Evolutionary conservation across 92 coral and sea anemone species (phyloP).

Genomic region (Bergia sp.): DNA sequence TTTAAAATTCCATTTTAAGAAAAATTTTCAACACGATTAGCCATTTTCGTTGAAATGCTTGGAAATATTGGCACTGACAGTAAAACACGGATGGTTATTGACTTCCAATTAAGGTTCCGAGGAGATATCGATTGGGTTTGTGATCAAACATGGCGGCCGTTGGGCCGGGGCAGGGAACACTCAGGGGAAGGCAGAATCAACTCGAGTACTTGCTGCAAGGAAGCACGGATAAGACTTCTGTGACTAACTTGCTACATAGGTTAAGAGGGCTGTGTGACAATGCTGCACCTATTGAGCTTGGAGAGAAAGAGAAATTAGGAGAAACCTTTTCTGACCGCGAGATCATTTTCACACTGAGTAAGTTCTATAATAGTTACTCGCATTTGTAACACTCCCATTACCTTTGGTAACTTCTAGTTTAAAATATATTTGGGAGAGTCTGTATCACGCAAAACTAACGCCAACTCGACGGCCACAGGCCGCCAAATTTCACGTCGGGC

Average conservation of each 20-base stretch:
- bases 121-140: slow-evolving; percentile 6
- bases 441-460: no score
- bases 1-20: not conserved
- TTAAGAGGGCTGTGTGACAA: slow-evolving; percentile 94
- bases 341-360: slow-evolving; percentile 76
- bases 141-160: slow-evolving; percentile 38
- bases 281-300: slow-evolving; percentile 58
- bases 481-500: no score
- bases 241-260: slow-evolving; percentile 79
- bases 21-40: no score
- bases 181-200: slow-evolving; percentile 77
- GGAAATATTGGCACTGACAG: not conserved
- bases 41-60: not conserved
- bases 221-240: slow-evolving; percentile 75
- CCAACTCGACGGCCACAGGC: no score
- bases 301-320: slow-evolving; percentile 52
- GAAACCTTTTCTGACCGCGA: slow-evolving; percentile 90
- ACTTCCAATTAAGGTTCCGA: not conserved
- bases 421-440: no score
- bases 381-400: not conserved
- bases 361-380: slow-evolving; percentile 23
- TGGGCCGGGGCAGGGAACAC: slow-evolving; percentile 14
- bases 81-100: not conserved
- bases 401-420: no score
- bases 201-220: slow-evolving; percentile 95